Evolutionary conservation across 2,113 vertebrate genomes (phyloP).

Genomic region (Pardalotus punctatus): DNA sequence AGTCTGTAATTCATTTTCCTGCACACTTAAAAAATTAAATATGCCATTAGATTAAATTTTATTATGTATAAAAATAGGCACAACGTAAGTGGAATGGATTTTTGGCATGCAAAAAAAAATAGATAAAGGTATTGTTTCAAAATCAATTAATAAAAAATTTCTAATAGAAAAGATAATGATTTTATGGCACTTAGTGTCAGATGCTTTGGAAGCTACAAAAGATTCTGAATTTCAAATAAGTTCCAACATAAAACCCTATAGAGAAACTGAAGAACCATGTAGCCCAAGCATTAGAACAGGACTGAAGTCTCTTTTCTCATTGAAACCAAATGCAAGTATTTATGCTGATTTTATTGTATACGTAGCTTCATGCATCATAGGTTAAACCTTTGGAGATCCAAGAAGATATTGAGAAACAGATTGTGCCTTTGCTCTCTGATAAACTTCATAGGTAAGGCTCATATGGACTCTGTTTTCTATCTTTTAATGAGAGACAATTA

Average conservation of each 20-base stretch:
- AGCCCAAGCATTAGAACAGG: neutral
- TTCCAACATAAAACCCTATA: neutral
- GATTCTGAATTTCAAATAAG: neutral
- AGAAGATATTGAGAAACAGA: neutral
- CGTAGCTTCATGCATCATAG: accelerated
- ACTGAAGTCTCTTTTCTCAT: neutral
- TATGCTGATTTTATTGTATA: neutral
- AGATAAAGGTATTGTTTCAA: neutral
- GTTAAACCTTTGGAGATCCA: neutral
- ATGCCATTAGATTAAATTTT: neutral
- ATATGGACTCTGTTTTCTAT: neutral
- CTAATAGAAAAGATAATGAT: neutral
- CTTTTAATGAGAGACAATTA: neutral
- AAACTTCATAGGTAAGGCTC: neutral
- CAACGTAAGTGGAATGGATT: neutral
- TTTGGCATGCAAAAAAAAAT: neutral
- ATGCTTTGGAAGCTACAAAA: neutral
- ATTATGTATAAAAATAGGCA: neutral
- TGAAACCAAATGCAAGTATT: neutral
- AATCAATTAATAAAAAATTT: neutral
- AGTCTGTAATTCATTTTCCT: neutral
- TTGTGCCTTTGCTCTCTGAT: neutral
- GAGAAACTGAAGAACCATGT: neutral
- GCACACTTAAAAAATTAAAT: neutral
- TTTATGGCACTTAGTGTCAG: neutral